Percentiles rank a stretch among this genome's conserved stretches.
Evolutionary conservation across 2,888 invertebrate genomes (phyloP).

Genomic region (Seira ritae): DNA sequence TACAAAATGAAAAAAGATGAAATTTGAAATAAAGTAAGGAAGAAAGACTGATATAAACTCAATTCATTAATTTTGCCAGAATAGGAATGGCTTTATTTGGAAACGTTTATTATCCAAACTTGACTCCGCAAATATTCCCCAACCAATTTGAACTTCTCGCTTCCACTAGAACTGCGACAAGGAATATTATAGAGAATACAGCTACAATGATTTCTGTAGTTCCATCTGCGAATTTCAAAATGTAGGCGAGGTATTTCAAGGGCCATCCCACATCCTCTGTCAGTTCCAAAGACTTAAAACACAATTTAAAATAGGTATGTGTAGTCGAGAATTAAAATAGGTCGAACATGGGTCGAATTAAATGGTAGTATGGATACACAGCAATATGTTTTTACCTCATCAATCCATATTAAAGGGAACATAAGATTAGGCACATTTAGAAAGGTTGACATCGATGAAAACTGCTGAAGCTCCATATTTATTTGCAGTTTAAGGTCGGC

Average conservation of each 20-base stretch:
- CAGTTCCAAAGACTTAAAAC: constrained; percentile 52
- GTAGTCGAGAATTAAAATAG: not conserved
- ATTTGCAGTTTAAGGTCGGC: constrained; percentile 67
- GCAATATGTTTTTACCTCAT: constrained; percentile 66
- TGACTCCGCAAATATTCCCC: constrained; percentile 46
- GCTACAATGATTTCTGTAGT: constrained; percentile 36
- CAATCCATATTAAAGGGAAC: constrained; percentile 71
- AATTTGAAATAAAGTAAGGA: too few species aligned
- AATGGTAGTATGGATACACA: too few species aligned
- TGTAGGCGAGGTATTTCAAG: constrained; percentile 37
- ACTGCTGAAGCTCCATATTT: constrained; percentile 69
- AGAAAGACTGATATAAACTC: too few species aligned
- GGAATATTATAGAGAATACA: constrained; percentile 23
- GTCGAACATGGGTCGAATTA: too few species aligned
- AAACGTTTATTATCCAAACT: constrained; percentile 33
- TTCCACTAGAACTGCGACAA: constrained; percentile 46
- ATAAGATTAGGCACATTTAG: constrained; percentile 66
- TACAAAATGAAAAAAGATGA: too few species aligned
- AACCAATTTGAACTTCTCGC: constrained; percentile 52
- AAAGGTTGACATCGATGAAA: constrained; percentile 69
- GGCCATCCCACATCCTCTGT: constrained; percentile 45
- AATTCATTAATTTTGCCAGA: too few species aligned
- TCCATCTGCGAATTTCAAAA: constrained; percentile 30
- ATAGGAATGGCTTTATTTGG: too few species aligned
- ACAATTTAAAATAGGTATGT: not conserved